Base-by-base conservation (phyloP, 1,140 invertebrate species). In the Caerostris darwini region DNA sequence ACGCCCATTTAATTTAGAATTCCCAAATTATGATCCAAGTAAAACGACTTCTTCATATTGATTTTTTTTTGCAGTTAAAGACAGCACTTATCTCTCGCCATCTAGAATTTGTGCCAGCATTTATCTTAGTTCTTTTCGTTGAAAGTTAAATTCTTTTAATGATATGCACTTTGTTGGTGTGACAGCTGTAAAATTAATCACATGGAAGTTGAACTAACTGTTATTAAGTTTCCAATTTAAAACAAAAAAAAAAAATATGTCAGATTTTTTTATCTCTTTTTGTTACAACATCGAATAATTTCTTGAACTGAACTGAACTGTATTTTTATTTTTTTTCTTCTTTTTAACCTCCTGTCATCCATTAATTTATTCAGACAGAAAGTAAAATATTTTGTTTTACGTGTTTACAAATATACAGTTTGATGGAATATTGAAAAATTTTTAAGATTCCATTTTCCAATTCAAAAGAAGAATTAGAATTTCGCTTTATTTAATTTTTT, bases 151-250 rank as follows among this genome's bases (percentile, higher is more conserved):
- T 71, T 90, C 64, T 77, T 90, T 90, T 90, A 57, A 90, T 71
- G 61, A 90, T 90, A 90, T 90, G 88, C 54, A 90, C 88, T 90
- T 90, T 8, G 8, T 3, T 54, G 57, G 12, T 56, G 64, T 90
- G 88, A 90, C 88, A 90, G 88, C 69, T 90, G 88, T 57, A 90
- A 90, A 90, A 90, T 90, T 90, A 90, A 90, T 90, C 64, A 90
- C 14, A 8, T 50, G 88, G 34, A 90, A 71, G 50, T 19, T 58
- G 67, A 90, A 90, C 64, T 90, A 90, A 69, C 64, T 69, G 88
- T 90, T 90, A 54, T 54, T 90, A 77, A 77, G 88, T 90, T 77
- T 58, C 53, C 67, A 53, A 88, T 64, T 83, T 83, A 57, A 10
- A 8, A 5, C 7, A 8, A 17, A 17, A 57, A 83, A 83, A 71